Evolutionary conservation across 2,113 vertebrate species (phyloP).

Genomic region (Ornithorhynchus anatinus): DNA sequence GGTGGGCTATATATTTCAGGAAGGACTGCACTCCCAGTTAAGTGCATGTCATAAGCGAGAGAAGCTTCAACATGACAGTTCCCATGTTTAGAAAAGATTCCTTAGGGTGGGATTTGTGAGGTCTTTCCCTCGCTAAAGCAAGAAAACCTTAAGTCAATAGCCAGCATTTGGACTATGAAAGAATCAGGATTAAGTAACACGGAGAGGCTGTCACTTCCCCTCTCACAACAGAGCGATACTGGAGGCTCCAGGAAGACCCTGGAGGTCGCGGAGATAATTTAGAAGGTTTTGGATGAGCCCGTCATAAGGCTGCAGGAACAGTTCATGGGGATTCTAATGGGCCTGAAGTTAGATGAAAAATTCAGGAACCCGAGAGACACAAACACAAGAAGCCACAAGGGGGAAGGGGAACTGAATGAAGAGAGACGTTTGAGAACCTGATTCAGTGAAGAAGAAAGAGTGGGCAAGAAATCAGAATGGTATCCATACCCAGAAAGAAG

Average conservation of each 20-base stretch:
- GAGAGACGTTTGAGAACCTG: too few species aligned
- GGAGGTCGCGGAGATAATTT: not conserved
- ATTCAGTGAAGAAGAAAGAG: too few species aligned
- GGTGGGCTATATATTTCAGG: slow-evolving; percentile 18
- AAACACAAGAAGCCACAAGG: too few species aligned
- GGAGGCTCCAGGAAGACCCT: not conserved
- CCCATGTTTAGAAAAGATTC: slow-evolving; percentile 14
- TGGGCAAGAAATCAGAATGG: too few species aligned
- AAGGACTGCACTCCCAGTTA: slow-evolving; percentile 28
- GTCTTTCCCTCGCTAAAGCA: not conserved
- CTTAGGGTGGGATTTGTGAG: not conserved
- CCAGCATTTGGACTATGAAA: not conserved
- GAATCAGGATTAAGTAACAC: not conserved
- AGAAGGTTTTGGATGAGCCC: not conserved
- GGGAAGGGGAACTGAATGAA: too few species aligned
- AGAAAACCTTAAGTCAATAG: not conserved
- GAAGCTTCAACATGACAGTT: slow-evolving; percentile 10
- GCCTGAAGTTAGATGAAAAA: too few species aligned
- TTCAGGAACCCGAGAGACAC: too few species aligned
- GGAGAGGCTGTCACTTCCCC: not conserved
- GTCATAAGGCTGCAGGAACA: not conserved
- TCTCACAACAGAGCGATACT: not conserved
- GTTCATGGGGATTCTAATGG: too few species aligned
- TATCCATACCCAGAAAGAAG: too few species aligned
- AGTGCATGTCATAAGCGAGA: not conserved